A percentile compares a stretch with the other conserved stretches of the same genome.
phyloP scores from a whole-genome alignment of 2,113 vertebrate species.

The Ciconia stormi region DNA sequence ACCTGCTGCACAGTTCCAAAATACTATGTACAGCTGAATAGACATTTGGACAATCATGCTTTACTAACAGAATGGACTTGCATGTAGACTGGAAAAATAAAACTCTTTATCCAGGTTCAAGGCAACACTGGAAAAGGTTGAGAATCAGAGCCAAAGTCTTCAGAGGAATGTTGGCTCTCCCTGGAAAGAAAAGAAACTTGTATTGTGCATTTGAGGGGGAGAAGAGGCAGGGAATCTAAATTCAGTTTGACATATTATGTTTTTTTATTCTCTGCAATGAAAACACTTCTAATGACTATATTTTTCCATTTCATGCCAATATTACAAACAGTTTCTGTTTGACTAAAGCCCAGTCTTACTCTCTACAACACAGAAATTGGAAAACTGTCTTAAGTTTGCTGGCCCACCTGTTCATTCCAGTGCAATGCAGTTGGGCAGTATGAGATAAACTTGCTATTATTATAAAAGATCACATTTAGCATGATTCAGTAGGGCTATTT shows the following conservation, averaged over 20 bases:
- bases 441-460: not conserved
- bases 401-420: not conserved
- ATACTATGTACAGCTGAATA: not conserved
- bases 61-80: not conserved
- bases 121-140: not conserved
- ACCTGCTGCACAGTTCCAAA: not conserved
- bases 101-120: not conserved
- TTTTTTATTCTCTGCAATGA: not conserved
- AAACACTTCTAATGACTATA: not conserved
- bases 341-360: not conserved
- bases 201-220: not conserved
- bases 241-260: not conserved
- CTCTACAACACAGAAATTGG: not conserved
- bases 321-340: not conserved
- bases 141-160: not conserved
- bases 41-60: not conserved
- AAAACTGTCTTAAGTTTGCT: not conserved
- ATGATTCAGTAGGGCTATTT: not conserved
- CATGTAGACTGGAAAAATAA: not conserved
- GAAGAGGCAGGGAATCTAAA: not conserved
- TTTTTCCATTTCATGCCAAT: not conserved
- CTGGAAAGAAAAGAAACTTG: not conserved
- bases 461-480: not conserved
- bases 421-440: not conserved
- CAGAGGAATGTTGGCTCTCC: not conserved